Conservation (phyloP, 2,113 vertebrate species). For the Acanthochromis polyacanthus region DNA sequence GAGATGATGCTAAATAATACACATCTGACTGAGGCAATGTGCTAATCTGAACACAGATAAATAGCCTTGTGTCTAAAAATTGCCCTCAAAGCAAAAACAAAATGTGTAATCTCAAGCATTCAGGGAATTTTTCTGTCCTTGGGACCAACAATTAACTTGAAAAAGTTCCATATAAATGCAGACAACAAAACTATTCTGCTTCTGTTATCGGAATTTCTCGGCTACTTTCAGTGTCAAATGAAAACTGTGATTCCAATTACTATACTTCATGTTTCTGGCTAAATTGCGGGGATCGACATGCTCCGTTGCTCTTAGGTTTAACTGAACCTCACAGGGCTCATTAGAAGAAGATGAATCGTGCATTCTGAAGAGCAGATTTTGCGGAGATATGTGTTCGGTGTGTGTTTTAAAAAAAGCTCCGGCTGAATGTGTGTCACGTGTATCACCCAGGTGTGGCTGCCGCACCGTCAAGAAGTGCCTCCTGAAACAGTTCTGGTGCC, state of each 20-base stretch:
- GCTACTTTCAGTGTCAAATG: background rate
- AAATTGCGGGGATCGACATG: background rate
- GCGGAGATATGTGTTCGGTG: background rate
- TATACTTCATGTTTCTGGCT: background rate
- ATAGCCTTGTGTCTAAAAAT: slow-evolving; percentile 45
- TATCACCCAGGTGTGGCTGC: slow-evolving; percentile 36
- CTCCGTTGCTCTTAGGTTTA: background rate
- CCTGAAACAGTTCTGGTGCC: slow-evolving; percentile 50
- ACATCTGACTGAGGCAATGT: slow-evolving; percentile 45
- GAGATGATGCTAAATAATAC: slow-evolving; percentile 44
- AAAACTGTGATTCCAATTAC: slow-evolving; percentile 3
- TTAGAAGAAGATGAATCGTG: background rate
- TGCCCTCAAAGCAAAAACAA: background rate
- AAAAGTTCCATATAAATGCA: slow-evolving; percentile 7
- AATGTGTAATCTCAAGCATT: slow-evolving; percentile 8
- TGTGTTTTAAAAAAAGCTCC: background rate
- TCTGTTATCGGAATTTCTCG: background rate
- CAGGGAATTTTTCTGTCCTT: background rate
- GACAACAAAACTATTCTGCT: background rate
- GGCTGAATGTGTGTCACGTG: background rate
- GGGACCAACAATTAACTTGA: background rate
- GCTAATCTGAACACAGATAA: slow-evolving; percentile 43
- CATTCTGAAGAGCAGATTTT: slow-evolving; percentile 1
- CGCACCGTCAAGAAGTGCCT: slow-evolving; percentile 24
- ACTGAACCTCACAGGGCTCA: background rate